These are phyloP conservation scores for Heliconius aoede DNA, from an alignment of 2,888 invertebrate genomes.

Conservation along the genomic window DNA sequence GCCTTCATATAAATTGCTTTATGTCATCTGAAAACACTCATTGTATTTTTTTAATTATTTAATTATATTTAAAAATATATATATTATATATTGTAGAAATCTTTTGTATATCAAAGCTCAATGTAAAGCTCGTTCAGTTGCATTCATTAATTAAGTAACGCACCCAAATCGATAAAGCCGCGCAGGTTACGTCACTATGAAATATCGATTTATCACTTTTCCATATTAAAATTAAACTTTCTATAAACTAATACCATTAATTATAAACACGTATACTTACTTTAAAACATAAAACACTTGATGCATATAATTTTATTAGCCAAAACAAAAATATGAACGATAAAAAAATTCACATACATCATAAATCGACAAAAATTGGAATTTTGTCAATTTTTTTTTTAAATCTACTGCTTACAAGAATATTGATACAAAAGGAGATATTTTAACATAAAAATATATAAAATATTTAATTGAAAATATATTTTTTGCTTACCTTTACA, in stretches of 20 bases:
- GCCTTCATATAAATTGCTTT: not conserved
- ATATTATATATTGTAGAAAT: not conserved
- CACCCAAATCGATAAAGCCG: constrained; percentile 18
- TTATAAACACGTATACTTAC: not conserved
- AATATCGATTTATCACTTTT: constrained; percentile 16
- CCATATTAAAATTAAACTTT: constrained; percentile 8
- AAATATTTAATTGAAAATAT: constrained; percentile 40
- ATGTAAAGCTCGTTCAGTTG: not conserved
- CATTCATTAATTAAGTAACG: constrained; percentile 21
- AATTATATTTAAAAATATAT: not conserved
- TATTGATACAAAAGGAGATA: not conserved
- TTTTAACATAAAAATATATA: constrained; percentile 11
- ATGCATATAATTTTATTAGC: not conserved
- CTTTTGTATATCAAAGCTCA: not conserved
- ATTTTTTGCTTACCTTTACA: constrained; percentile 69
- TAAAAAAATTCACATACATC: not conserved
- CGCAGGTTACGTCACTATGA: constrained; percentile 24
- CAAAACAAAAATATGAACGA: not conserved
- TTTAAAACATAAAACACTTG: not conserved
- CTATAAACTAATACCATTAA: not conserved
- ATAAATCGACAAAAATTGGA: not conserved
- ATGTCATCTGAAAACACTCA: not conserved
- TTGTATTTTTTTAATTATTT: not conserved
- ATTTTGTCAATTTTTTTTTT: not conserved
- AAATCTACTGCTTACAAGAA: not conserved